Conservation (phyloP, 2,888 invertebrate genomes). For the Mimachlamys varia region DNA sequence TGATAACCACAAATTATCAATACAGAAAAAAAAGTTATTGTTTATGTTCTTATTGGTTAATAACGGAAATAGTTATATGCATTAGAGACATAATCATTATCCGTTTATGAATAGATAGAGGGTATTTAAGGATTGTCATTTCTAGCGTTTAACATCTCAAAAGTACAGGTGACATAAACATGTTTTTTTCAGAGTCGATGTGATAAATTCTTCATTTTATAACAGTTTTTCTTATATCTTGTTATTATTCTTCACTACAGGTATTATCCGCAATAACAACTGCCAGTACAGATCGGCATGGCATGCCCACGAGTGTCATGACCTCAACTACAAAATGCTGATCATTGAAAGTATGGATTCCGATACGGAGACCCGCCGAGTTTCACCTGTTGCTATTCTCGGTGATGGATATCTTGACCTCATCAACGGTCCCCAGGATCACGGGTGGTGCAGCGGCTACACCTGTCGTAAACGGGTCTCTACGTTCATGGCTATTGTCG, state of each 20-base stretch:
- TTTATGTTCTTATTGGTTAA: no score
- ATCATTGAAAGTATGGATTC: slow-evolving; percentile 76
- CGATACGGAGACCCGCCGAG: slow-evolving; percentile 76
- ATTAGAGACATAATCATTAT: no score
- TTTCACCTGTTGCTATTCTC: slow-evolving; percentile 75
- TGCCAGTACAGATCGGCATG: slow-evolving; percentile 59
- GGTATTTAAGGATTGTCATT: no score
- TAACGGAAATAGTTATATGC: no score
- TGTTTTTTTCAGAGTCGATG: no score
- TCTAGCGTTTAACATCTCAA: no score
- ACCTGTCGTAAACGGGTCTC: slow-evolving; percentile 78
- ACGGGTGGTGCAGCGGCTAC: slow-evolving; percentile 80
- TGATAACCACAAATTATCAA: no score
- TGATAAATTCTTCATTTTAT: no score
- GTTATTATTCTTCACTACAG: slow-evolving; percentile 53
- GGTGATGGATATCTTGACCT: slow-evolving; percentile 73
- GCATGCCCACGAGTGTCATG: slow-evolving; percentile 71
- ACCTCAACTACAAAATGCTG: slow-evolving; percentile 68
- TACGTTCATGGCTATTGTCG: slow-evolving; percentile 73
- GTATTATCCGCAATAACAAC: slow-evolving; percentile 66
- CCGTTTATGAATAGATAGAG: no score
- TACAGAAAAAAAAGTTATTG: no score
- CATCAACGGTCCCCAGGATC: slow-evolving; percentile 80
- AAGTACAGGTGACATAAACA: no score
- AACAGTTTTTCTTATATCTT: no score